Conservation (phyloP, 1,140 invertebrate species). For the Eumeta japonica region DNA sequence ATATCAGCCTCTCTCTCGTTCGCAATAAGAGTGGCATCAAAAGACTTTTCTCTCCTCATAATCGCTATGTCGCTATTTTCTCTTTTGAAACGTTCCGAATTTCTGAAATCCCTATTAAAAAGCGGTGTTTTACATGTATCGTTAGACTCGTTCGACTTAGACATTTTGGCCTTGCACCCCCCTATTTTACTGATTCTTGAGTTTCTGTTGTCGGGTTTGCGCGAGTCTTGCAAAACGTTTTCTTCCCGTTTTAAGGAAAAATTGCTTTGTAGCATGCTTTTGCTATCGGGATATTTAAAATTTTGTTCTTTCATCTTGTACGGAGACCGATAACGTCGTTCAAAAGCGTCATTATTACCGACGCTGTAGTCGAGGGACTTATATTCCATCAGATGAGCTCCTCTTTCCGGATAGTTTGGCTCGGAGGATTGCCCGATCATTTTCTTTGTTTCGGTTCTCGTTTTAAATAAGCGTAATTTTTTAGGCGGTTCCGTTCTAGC, state of each 20-base stretch:
- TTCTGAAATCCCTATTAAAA: slow-evolving; percentile 48
- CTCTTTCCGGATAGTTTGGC: slow-evolving; percentile 26
- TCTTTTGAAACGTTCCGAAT: slow-evolving; percentile 52
- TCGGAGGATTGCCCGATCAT: slow-evolving; percentile 30
- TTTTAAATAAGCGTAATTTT: slow-evolving; percentile 68
- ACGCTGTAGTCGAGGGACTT: slow-evolving; percentile 39
- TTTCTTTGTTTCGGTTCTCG: slow-evolving; percentile 69
- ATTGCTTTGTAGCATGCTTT: slow-evolving; percentile 47
- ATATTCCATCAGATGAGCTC: slow-evolving; percentile 39
- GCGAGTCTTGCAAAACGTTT: slow-evolving; percentile 39
- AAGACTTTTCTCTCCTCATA: slow-evolving; percentile 54
- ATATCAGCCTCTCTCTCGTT: slow-evolving; percentile 35
- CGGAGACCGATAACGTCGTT: slow-evolving; percentile 44
- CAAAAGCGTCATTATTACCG: slow-evolving; percentile 39
- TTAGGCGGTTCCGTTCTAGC: slow-evolving; percentile 55
- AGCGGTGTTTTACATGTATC: slow-evolving; percentile 49
- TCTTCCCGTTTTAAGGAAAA: slow-evolving; percentile 51
- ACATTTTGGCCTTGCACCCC: slow-evolving; percentile 47
- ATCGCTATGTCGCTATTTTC: slow-evolving; percentile 32
- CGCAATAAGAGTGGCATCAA: slow-evolving; percentile 41
- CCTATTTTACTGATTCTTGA: slow-evolving; percentile 40
- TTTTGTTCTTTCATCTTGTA: slow-evolving; percentile 46
- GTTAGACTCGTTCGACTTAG: slow-evolving; percentile 36
- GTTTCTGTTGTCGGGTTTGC: slow-evolving; percentile 43
- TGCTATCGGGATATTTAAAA: slow-evolving; percentile 41